These are phyloP conservation scores for Drosophila affinis DNA, from an alignment of 2,888 invertebrate genomes.

Conservation along the genomic window DNA sequence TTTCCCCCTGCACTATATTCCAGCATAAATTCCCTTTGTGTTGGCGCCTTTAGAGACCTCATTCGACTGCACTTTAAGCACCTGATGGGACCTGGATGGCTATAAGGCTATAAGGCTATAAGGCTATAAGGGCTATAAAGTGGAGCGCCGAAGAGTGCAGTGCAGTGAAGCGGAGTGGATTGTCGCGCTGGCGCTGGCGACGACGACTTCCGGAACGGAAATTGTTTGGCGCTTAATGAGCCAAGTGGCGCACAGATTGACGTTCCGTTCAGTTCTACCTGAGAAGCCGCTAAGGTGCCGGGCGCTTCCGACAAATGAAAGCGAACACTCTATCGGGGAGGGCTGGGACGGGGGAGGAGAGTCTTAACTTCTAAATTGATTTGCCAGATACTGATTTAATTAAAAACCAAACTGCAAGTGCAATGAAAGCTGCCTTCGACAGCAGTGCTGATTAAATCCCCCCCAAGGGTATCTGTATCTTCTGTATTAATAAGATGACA, in stretches of 20 bases:
- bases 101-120: too few relatives aligned
- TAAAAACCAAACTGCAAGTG: slow-evolving; percentile 60
- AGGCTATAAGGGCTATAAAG: neutral
- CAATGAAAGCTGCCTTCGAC: slow-evolving; percentile 40
- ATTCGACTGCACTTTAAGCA: neutral
- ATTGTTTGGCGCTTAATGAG: slow-evolving; percentile 69
- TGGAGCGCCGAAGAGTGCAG: slow-evolving; percentile 8
- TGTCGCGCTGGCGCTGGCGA: slow-evolving; percentile 30
- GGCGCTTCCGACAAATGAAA: slow-evolving; percentile 34
- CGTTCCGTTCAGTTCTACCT: neutral
- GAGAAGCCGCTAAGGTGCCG: slow-evolving; percentile 26
- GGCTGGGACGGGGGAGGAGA: slow-evolving; percentile 16
- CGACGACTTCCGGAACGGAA: slow-evolving; percentile 54
- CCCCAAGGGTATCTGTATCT: neutral
- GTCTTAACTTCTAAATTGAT: slow-evolving; percentile 51
- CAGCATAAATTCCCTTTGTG: slow-evolving; percentile 36
- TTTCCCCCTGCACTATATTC: slow-evolving; percentile 8
- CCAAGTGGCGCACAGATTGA: slow-evolving; percentile 34
- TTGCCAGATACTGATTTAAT: slow-evolving; percentile 63
- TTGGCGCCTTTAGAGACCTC: neutral
- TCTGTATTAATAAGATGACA: neutral
- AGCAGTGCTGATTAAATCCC: neutral
- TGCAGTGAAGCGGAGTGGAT: slow-evolving; percentile 37
- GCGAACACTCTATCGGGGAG: too few relatives aligned
- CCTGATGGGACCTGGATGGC: neutral